These are phyloP conservation scores for Adelognathus sp. DNA, from an alignment of 2,888 invertebrate genomes.

Conservation along the genomic window DNA sequence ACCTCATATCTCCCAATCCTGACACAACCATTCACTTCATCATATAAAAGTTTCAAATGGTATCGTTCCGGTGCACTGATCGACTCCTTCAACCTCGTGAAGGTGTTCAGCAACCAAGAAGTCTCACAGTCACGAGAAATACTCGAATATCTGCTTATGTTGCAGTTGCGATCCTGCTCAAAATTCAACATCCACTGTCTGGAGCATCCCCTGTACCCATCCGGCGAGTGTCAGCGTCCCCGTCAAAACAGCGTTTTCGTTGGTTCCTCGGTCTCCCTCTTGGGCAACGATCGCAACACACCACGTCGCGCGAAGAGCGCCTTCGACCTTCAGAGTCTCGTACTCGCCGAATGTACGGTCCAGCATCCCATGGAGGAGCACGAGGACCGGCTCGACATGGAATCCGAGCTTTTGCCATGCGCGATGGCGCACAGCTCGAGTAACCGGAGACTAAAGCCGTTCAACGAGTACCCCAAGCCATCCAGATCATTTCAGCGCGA, in stretches of 20 bases:
- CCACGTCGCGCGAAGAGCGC: conserved; percentile 92
- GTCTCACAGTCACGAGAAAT: not conserved
- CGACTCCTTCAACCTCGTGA: no score
- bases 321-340: conserved; percentile 90
- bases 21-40: no score
- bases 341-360: conserved; percentile 81
- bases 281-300: conserved; percentile 84
- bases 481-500: conserved; percentile 68
- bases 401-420: conserved; percentile 38
- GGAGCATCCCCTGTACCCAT: conserved; percentile 81
- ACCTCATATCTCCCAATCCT: no score
- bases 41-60: no score
- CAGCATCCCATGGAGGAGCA: conserved; percentile 56
- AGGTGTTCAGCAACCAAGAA: no score
- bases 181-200: conserved; percentile 87
- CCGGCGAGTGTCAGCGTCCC: conserved; percentile 81
- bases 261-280: conserved; percentile 86
- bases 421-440: conserved; percentile 27
- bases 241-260: conserved; percentile 94
- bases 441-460: conserved; percentile 51
- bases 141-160: conserved; percentile 65
- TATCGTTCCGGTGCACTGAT: not conserved
- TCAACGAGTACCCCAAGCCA: conserved; percentile 57
- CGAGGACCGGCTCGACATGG: conserved; percentile 35
- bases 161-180: conserved; percentile 87